Base-by-base conservation (phyloP, 2,888 invertebrate species). In the Melangyna quadrimaculata region DNA sequence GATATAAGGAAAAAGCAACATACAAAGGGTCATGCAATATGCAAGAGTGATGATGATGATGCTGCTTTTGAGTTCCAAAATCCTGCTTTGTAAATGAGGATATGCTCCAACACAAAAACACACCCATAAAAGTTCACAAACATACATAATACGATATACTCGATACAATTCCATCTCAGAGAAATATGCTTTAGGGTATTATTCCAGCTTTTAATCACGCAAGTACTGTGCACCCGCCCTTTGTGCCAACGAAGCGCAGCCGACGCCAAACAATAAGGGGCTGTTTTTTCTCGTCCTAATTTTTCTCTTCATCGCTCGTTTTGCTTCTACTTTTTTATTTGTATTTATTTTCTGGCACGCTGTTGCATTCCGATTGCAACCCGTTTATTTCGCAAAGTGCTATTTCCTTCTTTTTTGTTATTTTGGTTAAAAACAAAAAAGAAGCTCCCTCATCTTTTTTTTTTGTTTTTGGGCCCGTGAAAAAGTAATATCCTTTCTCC, bases 191-290 rank as follows among this genome's bases (percentile, higher is more conserved):
- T 75, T 48, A 55, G 84, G 75, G 77, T 72, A 84, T 80, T 80
- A 84, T 84, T 84, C 72, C 71, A 80, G 84, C 80, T 84, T 80
- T 84, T 84, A 84, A 84, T 84, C 84, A 84, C 72, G 75, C 84
- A 80, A 84, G 84, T 84, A 80, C 84, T 75, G 53, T 80, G 61
- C 80, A 48, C 59, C 80, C 75, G 71, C 48, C 72, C 71, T 84
- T 84, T 84, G 72, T 77, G 55, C 48, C 71, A 71, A n/a, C 63
- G 53, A 71, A 37, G 40, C 80, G 55, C 48, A 67, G 67, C 12
- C 63, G 53, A 71, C 45, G 40, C 80, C 80, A 71, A 75, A 80
- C 80, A 84, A 84, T 84, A 57, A 40, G 80, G 72, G 27, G 45
- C 61, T 72, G 61, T 67, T 77, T 71, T 79, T 43, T 57, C n/a